Evolutionary conservation across 2,113 vertebrate species (phyloP).

Genomic region (Phasianus colchicus): DNA sequence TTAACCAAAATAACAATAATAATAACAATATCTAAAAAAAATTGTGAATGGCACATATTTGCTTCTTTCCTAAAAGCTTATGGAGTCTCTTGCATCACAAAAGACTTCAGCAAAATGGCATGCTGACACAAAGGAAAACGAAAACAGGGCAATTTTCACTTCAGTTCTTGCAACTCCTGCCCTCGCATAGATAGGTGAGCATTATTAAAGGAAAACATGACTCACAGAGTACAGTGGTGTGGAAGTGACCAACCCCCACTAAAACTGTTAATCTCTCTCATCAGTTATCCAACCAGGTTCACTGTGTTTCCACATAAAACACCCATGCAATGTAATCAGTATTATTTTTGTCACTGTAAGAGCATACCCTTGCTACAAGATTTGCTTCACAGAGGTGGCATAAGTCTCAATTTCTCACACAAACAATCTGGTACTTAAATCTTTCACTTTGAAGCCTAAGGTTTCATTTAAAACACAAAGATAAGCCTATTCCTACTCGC

Average conservation of each 20-base stretch:
- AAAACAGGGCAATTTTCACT: background rate
- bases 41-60: background rate
- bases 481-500: background rate
- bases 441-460: background rate
- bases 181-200: background rate
- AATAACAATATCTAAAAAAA: background rate
- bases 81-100: background rate
- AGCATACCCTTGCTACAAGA: slow-evolving; percentile 21
- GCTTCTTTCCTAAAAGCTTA: background rate
- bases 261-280: background rate
- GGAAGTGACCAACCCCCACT: slow-evolving; percentile 46
- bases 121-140: background rate
- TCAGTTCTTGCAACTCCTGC: background rate
- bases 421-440: background rate
- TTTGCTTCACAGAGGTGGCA: slow-evolving; percentile 29
- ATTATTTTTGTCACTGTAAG: slow-evolving; percentile 62
- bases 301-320: slow-evolving; percentile 58
- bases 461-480: background rate
- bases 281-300: slow-evolving; percentile 47
- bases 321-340: slow-evolving; percentile 36
- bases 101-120: background rate
- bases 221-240: background rate
- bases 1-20: too few species aligned
- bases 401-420: background rate
- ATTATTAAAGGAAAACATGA: slow-evolving; percentile 57